A percentile compares a stretch with the other conserved stretches of the same genome.
These are phyloP conservation scores for Chamaetylas fuelleborni DNA, from an alignment of 2,113 vertebrate species.

Conservation along the genomic window DNA sequence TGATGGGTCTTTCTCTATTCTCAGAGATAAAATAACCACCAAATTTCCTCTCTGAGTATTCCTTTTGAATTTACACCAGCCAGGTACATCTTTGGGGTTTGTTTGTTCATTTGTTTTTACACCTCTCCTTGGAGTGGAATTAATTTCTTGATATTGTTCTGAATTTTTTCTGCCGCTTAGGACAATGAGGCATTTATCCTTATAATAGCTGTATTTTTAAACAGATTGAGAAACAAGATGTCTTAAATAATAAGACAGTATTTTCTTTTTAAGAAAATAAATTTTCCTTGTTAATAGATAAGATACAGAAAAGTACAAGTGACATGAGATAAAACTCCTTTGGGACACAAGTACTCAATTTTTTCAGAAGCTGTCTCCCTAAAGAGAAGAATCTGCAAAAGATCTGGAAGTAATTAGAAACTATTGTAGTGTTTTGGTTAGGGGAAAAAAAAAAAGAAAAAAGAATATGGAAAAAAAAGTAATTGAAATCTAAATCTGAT, in stretches of 20 bases:
- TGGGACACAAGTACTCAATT: slow-evolving; percentile 61
- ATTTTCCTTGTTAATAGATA: slow-evolving; percentile 76
- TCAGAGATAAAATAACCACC: background rate
- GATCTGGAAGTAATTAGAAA: slow-evolving; percentile 76
- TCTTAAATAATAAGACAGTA: background rate
- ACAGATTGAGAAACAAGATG: background rate
- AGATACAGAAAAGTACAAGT: slow-evolving; percentile 66
- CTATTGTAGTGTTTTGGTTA: slow-evolving; percentile 44
- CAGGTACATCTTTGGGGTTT: background rate
- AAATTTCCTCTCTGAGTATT: background rate
- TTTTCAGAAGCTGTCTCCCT: slow-evolving; percentile 40
- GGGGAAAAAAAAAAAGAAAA: background rate
- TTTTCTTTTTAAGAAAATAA: slow-evolving; percentile 39
- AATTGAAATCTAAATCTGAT: slow-evolving; percentile 61
- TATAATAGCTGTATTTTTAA: slow-evolving; percentile 25
- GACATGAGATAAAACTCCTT: slow-evolving; percentile 68
- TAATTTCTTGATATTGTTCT: background rate
- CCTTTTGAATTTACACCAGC: background rate
- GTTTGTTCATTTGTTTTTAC: background rate
- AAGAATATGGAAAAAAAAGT: slow-evolving; percentile 40
- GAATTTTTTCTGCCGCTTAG: background rate
- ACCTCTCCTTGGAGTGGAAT: background rate
- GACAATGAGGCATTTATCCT: background rate
- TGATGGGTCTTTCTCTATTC: background rate
- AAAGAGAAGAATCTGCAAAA: slow-evolving; percentile 34